These are phyloP conservation scores for Cantharis lateralis DNA, from an alignment of 2,888 invertebrate genomes.

Conservation along the genomic window DNA sequence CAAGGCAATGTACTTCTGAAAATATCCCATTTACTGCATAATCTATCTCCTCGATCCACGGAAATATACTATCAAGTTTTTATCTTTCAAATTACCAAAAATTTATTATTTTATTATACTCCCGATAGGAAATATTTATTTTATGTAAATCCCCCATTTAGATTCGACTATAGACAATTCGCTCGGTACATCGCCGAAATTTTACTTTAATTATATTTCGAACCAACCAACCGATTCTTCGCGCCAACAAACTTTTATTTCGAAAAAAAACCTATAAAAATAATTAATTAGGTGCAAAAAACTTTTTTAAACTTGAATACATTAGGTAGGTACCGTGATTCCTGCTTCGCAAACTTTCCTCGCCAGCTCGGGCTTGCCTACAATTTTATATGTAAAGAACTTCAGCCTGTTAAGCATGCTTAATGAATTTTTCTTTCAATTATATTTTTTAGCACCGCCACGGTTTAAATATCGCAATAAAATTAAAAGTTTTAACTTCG, in stretches of 20 bases:
- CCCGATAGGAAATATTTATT: not conserved
- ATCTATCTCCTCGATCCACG: constrained; percentile 46
- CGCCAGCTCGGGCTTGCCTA: not conserved
- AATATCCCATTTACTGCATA: constrained; percentile 52
- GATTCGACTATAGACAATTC: not conserved
- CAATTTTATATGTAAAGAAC: not conserved
- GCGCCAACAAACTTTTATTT: not conserved
- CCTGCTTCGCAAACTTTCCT: not conserved
- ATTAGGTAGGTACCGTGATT: not conserved
- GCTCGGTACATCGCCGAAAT: not conserved
- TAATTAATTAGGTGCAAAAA: not conserved
- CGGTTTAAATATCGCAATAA: not conserved
- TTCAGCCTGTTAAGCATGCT: not conserved
- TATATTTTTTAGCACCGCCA: not conserved
- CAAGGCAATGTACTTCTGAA: constrained; percentile 52
- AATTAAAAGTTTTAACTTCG: not conserved
- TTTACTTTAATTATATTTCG: not conserved
- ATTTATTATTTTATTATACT: constrained; percentile 10
- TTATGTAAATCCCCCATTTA: not conserved
- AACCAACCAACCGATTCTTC: not conserved
- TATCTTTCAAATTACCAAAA: constrained; percentile 10
- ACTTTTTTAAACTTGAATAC: not conserved
- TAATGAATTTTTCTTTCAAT: not conserved
- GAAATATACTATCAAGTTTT: constrained; percentile 35
- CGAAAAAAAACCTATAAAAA: not conserved